Conservation (phyloP, 2,113 vertebrate genomes). For the Gadus macrocephalus region DNA sequence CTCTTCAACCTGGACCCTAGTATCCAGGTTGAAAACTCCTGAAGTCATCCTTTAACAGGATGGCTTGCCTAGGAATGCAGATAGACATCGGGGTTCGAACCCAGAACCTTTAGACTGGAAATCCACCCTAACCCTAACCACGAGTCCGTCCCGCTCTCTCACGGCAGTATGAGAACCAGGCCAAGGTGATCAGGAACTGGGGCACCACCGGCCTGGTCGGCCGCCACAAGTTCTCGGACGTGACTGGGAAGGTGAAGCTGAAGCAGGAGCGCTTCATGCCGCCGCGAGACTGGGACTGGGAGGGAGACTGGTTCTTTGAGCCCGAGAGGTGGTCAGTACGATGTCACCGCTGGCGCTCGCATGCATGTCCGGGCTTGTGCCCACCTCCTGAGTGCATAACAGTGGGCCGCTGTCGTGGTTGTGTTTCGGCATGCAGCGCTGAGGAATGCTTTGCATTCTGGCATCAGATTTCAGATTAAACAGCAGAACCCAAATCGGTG, state of each 20-base stretch:
- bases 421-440: too few species aligned
- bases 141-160: neutral
- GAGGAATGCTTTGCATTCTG: slow-evolving; percentile 11
- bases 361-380: too few species aligned
- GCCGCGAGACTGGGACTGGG: slow-evolving; percentile 93
- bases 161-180: slow-evolving; percentile 94
- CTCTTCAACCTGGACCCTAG: too few species aligned
- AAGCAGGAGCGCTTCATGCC: slow-evolving; percentile 93
- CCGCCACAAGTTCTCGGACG: slow-evolving; percentile 91
- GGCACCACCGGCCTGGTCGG: slow-evolving; percentile 91
- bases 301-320: slow-evolving; percentile 88
- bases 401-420: too few species aligned
- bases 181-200: slow-evolving; percentile 91
- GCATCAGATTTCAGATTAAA: neutral
- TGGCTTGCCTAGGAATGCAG: too few species aligned
- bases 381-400: too few species aligned
- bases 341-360: neutral
- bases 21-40: too few species aligned
- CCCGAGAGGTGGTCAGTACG: slow-evolving; percentile 81
- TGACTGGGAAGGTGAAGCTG: slow-evolving; percentile 95
- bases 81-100: too few species aligned
- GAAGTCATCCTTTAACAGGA: too few species aligned
- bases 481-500: slow-evolving; percentile 1
- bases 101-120: too few species aligned
- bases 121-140: neutral